phyloP scores from a whole-genome alignment of 2,888 invertebrate genomes.

The Tenthredo notha region DNA sequence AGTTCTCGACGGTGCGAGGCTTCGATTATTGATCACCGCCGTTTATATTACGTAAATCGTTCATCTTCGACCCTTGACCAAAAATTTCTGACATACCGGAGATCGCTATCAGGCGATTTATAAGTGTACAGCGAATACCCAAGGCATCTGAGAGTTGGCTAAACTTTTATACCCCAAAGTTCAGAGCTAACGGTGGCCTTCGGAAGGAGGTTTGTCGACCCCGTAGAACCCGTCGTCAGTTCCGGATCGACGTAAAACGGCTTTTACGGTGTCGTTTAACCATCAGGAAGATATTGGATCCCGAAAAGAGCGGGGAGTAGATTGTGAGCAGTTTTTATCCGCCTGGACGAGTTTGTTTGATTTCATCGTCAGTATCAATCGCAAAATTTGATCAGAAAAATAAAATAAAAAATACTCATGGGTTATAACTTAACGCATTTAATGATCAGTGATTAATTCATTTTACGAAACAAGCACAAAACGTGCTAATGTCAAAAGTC shows the following conservation, averaged over 20 bases:
- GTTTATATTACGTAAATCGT: not conserved
- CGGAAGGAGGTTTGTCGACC: constrained; percentile 21
- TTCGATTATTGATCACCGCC: constrained; percentile 27
- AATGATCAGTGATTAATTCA: not conserved
- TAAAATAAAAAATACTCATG: not conserved
- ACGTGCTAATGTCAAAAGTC: constrained; percentile 10
- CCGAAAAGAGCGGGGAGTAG: not conserved
- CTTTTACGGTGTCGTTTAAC: constrained; percentile 40
- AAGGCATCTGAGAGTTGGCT: not conserved
- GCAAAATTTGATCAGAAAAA: not conserved
- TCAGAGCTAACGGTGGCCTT: constrained; percentile 9
- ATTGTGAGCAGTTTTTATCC: not conserved
- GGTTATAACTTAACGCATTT: not conserved
- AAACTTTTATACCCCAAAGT: constrained; percentile 22
- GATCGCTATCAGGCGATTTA: not conserved
- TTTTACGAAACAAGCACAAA: not conserved
- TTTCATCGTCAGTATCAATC: not conserved
- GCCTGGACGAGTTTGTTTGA: not conserved
- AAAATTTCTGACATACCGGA: not conserved
- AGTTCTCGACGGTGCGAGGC: not conserved
- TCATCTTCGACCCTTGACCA: not conserved
- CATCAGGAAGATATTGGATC: constrained; percentile 32
- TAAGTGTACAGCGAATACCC: not conserved
- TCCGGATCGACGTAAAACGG: constrained; percentile 32
- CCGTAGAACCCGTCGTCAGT: constrained; percentile 3